Evolutionary conservation across 2,888 invertebrate genomes (phyloP).

Genomic region (Cetonia aurata): DNA sequence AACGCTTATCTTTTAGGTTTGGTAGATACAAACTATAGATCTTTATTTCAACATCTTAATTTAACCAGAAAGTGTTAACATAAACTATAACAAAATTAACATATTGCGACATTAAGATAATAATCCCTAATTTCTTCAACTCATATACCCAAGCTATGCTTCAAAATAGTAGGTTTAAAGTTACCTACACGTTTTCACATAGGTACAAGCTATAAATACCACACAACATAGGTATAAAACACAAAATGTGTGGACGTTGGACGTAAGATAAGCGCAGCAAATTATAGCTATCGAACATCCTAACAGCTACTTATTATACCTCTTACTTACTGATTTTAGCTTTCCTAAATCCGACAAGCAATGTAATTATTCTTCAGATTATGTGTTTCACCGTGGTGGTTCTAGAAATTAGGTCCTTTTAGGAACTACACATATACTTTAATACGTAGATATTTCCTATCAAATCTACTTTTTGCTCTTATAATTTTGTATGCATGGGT

Average conservation of each 20-base stretch:
- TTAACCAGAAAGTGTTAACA: too few relatives aligned
- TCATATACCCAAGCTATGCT: conserved; percentile 59
- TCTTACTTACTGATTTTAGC: conserved; percentile 55
- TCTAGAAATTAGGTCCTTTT: too few relatives aligned
- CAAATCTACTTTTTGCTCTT: too few relatives aligned
- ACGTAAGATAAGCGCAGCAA: conserved; percentile 48
- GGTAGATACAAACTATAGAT: too few relatives aligned
- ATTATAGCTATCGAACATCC: conserved; percentile 64
- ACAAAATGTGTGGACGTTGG: conserved; percentile 3
- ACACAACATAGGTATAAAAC: not conserved
- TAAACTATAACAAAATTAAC: conserved; percentile 50
- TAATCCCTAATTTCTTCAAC: conserved; percentile 52
- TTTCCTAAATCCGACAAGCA: conserved; percentile 50
- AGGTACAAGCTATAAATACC: conserved; percentile 53
- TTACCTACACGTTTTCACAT: conserved; percentile 57
- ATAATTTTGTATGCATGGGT: too few relatives aligned
- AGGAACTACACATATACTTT: too few relatives aligned
- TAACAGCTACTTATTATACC: conserved; percentile 65
- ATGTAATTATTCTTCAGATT: conserved; percentile 48
- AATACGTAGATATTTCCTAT: too few relatives aligned
- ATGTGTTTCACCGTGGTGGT: conserved; percentile 7
- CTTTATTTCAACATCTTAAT: too few relatives aligned
- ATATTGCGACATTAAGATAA: conserved; percentile 59
- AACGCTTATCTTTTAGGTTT: too few relatives aligned
- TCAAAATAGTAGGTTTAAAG: conserved; percentile 60